Evolutionary conservation across 2,888 invertebrate genomes (phyloP).

Genomic region (Hypsopygia costalis): DNA sequence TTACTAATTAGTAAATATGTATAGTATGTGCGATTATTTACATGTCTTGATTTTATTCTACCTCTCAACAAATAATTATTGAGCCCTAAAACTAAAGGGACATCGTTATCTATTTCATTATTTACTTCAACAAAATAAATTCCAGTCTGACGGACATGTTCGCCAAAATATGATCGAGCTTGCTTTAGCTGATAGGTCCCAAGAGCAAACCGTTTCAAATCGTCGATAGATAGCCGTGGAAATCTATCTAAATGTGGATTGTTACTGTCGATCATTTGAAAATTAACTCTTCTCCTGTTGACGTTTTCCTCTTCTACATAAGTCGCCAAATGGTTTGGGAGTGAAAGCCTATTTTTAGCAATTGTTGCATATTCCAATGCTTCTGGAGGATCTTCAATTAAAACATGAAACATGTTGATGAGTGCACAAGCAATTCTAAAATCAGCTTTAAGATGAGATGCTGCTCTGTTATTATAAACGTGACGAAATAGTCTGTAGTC

Average conservation of each 20-base stretch:
- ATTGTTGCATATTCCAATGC: not conserved
- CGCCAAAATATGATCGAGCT: constrained; percentile 12
- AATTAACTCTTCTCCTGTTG: not conserved
- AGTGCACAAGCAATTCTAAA: not conserved
- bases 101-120: constrained; percentile 1
- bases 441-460: not conserved
- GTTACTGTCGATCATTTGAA: not conserved
- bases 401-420: not conserved
- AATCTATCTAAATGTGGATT: too few relatives aligned
- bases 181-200: constrained; percentile 11
- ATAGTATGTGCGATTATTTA: not conserved
- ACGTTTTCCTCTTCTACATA: not conserved
- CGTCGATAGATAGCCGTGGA: not conserved
- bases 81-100: not conserved
- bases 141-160: constrained; percentile 3
- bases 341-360: not conserved
- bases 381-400: not conserved
- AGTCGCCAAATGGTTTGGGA: not conserved
- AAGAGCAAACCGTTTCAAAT: not conserved
- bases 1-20: constrained; percentile 1
- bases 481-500: not conserved
- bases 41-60: constrained; percentile 1
- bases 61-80: not conserved
- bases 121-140: not conserved
- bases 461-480: not conserved